Conservation (phyloP, 2,113 vertebrate genomes). For the Clarias macrocephalus region DNA sequence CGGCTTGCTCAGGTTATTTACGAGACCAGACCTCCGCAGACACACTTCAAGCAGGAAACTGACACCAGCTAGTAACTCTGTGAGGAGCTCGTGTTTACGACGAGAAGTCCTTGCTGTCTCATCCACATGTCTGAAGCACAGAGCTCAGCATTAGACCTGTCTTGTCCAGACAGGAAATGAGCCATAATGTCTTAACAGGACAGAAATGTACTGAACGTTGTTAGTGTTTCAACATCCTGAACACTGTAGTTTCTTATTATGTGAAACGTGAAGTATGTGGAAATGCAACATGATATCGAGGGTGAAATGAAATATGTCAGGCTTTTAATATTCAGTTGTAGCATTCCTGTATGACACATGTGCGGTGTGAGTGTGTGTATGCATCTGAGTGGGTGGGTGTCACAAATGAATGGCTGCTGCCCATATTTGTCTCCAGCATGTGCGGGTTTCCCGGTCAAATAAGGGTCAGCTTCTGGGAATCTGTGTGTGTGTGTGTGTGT, state of each 20-base stretch:
- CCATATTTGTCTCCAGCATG: slow-evolving; percentile 47
- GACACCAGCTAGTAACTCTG: slow-evolving; percentile 53
- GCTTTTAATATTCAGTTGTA: slow-evolving; percentile 23
- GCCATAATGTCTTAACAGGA: background rate
- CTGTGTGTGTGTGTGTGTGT: slow-evolving; percentile 42
- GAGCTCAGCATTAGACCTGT: background rate
- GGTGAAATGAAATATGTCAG: slow-evolving; percentile 6
- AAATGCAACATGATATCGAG: background rate
- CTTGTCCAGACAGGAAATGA: background rate
- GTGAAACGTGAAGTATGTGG: background rate
- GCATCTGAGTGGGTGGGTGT: slow-evolving; percentile 36
- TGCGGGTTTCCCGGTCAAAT: slow-evolving; percentile 59
- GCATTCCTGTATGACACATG: slow-evolving; percentile 45
- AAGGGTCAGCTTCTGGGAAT: slow-evolving; percentile 57
- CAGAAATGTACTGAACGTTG: background rate
- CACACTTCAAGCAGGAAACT: slow-evolving; percentile 41
- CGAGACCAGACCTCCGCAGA: slow-evolving; percentile 26
- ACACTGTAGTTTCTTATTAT: background rate
- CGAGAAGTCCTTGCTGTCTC: slow-evolving; percentile 9
- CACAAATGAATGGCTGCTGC: slow-evolving; percentile 46
- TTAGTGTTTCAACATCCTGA: slow-evolving; percentile 1
- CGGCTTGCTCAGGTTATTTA: slow-evolving; percentile 46
- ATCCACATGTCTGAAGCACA: background rate
- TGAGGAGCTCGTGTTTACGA: slow-evolving; percentile 47
- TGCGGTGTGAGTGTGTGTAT: slow-evolving; percentile 57